Evolutionary conservation across 1,140 invertebrate species (phyloP), one percentile per base, ranked within the genome.

Genomic region (Micrasema longulum): DNA sequence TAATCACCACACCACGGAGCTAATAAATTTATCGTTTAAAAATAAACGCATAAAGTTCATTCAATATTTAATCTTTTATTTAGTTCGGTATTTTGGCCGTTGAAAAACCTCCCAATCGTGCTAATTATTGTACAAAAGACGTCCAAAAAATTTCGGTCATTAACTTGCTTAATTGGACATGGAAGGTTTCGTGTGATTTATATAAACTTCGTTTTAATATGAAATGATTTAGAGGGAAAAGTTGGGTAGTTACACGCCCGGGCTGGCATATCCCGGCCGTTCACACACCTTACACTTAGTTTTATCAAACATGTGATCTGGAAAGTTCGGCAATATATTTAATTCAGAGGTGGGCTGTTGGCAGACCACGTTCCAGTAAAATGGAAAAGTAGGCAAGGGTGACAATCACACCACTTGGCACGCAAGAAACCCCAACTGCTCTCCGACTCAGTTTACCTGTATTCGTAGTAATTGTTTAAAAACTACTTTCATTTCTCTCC

Each of bases 291-390:
- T 3, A 1, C 20, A 23, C 55, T 41, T 38, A 41, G 16, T 60
- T 60, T 60, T 60, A 60, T 60, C 36, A 43, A 18, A 22, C 35
- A 38, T 38, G 18, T 43, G 36, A 43, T 43, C 55, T 38, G n/a
- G 0, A 60, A 60, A 60, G n/a, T 60, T 60, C 11, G 36, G 55
- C 36, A 11, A 60, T 60, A 60, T 60, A 60, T 60, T 52, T 60
- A 43, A 60, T 60, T 52, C 48, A 52, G 26, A 35, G 52, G 26
- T 55, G 52, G 12, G 52, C 52, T 36, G 52, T 55, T 26, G 52
- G 23, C 26, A 55, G 52, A 55, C 23, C 52, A 31, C 52, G 23
- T 35, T 35, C 23, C 23, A 35, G 26, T 10, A 22, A 52, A 52
- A 52, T 14, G 43, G 43, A 47, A 47, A 47, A 47, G 43, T 47